Evolutionary conservation across 2,113 vertebrate genomes (phyloP).

Genomic region (Solea senegalensis): DNA sequence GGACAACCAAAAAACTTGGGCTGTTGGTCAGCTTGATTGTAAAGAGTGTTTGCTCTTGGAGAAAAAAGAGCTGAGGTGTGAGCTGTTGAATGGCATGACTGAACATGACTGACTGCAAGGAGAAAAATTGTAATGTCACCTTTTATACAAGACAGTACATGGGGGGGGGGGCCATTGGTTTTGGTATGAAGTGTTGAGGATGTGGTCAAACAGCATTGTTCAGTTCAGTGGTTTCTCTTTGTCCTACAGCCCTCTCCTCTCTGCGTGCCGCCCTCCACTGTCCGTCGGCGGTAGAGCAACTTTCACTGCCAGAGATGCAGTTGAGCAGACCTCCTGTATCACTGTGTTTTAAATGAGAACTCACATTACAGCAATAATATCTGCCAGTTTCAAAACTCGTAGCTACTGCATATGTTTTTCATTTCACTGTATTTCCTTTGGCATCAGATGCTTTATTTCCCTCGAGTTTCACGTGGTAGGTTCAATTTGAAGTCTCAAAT

Average conservation of each 20-base stretch:
- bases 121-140: slow-evolving; percentile 40
- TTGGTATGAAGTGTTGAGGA: slow-evolving; percentile 30
- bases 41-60: slow-evolving; percentile 65
- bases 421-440: slow-evolving; percentile 9
- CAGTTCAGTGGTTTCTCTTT: slow-evolving; percentile 32
- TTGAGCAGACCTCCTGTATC: slow-evolving; percentile 49
- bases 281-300: slow-evolving; percentile 31
- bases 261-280: slow-evolving; percentile 46
- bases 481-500: slow-evolving; percentile 18
- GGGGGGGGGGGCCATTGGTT: slow-evolving; percentile 8
- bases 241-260: slow-evolving; percentile 50
- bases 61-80: slow-evolving; percentile 39
- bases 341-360: slow-evolving; percentile 62
- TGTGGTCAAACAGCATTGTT: slow-evolving; percentile 20
- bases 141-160: slow-evolving; percentile 37
- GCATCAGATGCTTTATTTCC: neutral
- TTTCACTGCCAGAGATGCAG: slow-evolving; percentile 61
- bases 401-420: slow-evolving; percentile 46
- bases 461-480: neutral
- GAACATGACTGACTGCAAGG: slow-evolving; percentile 49
- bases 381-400: slow-evolving; percentile 53
- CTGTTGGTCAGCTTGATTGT: slow-evolving; percentile 75
- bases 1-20: slow-evolving; percentile 71
- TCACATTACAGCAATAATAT: slow-evolving; percentile 80
- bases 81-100: slow-evolving; percentile 65